These are phyloP conservation scores for Chydorus sphaericus DNA, from an alignment of 2,888 invertebrate species.

Conservation along the genomic window DNA sequence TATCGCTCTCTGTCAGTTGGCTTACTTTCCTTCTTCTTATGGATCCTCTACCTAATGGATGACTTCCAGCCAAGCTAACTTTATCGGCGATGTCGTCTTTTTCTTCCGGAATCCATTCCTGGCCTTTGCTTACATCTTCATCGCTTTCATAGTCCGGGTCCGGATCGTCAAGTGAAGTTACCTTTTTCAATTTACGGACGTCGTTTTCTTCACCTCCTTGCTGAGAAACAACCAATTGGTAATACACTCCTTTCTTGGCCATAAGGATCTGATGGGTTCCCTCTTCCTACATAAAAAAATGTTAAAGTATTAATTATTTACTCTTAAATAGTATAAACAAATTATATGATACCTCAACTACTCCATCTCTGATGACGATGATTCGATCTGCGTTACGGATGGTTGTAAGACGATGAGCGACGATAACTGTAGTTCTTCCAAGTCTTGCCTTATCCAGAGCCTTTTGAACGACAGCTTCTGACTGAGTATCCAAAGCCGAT, in stretches of 20 bases:
- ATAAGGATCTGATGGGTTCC: conserved; percentile 56
- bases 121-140: not conserved
- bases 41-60: not conserved
- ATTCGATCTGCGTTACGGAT: conserved; percentile 57
- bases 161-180: not conserved
- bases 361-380: conserved; percentile 51
- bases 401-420: conserved; percentile 61
- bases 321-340: not conserved
- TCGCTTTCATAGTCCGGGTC: not conserved
- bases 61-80: not conserved
- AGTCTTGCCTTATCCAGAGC: conserved; percentile 41
- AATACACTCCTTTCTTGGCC: conserved; percentile 47
- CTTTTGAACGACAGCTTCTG: conserved; percentile 67
- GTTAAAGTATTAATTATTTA: conserved; percentile 17
- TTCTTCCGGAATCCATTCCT: conserved; percentile 2
- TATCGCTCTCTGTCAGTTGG: no score
- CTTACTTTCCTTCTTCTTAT: not conserved
- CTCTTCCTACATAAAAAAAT: conserved; percentile 37
- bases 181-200: no score
- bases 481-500: conserved; percentile 64
- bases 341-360: conserved; percentile 17
- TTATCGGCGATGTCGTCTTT: not conserved
- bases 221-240: conserved; percentile 52
- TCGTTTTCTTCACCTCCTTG: conserved; percentile 4
- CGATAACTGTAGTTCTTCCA: conserved; percentile 61